These are phyloP conservation scores for Egretta garzetta DNA, from an alignment of 2,113 vertebrate species.

Conservation along the genomic window DNA sequence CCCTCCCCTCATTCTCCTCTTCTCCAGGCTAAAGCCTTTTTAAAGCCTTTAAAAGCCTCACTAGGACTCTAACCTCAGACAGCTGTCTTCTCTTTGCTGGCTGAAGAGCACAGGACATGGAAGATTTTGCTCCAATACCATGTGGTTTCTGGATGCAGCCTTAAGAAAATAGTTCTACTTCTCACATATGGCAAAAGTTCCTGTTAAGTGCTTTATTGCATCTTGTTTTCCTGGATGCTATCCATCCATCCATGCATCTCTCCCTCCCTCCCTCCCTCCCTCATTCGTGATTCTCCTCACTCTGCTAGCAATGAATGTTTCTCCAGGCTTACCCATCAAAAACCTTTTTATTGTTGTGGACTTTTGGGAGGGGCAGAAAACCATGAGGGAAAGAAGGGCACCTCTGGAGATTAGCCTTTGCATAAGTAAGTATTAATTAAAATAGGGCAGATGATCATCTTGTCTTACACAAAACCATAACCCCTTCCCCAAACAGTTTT, in stretches of 20 bases:
- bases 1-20: no score
- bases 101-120: neutral
- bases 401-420: neutral
- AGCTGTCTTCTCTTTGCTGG: neutral
- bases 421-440: neutral
- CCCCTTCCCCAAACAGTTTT: neutral
- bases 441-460: neutral
- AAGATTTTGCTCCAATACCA: neutral
- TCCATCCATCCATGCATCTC: neutral
- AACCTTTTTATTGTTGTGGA: neutral
- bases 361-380: neutral
- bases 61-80: neutral
- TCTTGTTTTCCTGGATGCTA: neutral
- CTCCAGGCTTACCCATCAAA: neutral
- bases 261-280: neutral
- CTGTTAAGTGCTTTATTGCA: neutral
- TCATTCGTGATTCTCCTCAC: neutral
- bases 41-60: neutral
- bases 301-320: neutral
- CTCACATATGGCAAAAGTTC: neutral
- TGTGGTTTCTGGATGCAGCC: neutral
- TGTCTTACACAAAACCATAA: neutral
- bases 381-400: neutral
- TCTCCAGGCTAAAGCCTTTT: no score
- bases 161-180: neutral